These are phyloP conservation scores for Tor tambroides DNA, from an alignment of 2,113 vertebrate genomes.

Conservation along the genomic window DNA sequence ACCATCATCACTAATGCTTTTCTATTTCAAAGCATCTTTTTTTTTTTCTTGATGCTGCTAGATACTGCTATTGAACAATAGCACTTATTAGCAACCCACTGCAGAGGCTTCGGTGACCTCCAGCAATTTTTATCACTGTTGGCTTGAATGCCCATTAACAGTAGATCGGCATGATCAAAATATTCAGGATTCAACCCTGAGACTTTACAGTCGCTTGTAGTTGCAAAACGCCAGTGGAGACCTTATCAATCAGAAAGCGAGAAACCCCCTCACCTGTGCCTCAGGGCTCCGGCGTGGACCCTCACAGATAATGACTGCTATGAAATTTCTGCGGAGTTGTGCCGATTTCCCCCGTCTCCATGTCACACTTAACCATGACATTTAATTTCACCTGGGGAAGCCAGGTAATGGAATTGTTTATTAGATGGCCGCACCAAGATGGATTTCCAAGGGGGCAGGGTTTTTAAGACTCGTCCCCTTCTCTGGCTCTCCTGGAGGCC, in stretches of 20 bases:
- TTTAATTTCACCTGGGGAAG: slow-evolving; percentile 66
- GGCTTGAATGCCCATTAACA: neutral
- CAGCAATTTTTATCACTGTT: neutral
- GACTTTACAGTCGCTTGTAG: slow-evolving; percentile 31
- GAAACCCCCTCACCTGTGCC: slow-evolving; percentile 42
- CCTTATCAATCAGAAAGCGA: slow-evolving; percentile 49
- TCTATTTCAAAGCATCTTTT: neutral
- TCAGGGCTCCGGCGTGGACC: slow-evolving; percentile 23
- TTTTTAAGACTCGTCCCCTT: slow-evolving; percentile 54
- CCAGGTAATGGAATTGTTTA: slow-evolving; percentile 63
- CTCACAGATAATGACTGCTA: slow-evolving; percentile 56
- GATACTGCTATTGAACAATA: neutral
- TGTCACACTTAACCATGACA: slow-evolving; percentile 68
- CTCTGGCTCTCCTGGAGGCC: slow-evolving; percentile 57
- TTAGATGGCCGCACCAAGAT: slow-evolving; percentile 63
- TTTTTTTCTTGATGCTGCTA: neutral
- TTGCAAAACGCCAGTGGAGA: slow-evolving; percentile 8
- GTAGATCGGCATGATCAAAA: slow-evolving; percentile 25
- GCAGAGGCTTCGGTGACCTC: neutral
- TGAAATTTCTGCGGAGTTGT: slow-evolving; percentile 55
- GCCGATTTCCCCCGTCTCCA: slow-evolving; percentile 49
- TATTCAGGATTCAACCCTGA: slow-evolving; percentile 18
- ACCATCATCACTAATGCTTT: neutral
- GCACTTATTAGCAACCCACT: neutral
- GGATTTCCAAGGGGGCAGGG: slow-evolving; percentile 58